A percentile compares a stretch with the other conserved stretches of the same genome.
These are phyloP conservation scores for Seladonia tumulorum DNA, from an alignment of 2,888 invertebrate genomes.

Conservation along the genomic window DNA sequence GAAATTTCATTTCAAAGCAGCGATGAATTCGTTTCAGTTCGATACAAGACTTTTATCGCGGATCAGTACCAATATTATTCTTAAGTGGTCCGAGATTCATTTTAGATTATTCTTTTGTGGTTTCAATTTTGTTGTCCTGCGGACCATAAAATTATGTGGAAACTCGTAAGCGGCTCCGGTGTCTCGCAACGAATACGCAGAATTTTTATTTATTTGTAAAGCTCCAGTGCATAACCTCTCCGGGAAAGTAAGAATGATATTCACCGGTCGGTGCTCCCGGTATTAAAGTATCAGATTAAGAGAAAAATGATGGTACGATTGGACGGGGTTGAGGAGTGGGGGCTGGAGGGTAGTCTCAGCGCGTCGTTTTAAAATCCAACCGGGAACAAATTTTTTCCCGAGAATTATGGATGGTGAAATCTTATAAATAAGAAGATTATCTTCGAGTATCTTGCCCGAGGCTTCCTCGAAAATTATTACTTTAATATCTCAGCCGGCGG, in stretches of 20 bases:
- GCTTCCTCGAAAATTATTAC: background rate
- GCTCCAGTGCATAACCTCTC: background rate
- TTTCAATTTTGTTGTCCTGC: no score
- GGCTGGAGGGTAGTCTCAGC: background rate
- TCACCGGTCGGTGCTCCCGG: background rate
- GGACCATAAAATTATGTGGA: no score
- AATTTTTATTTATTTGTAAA: background rate
- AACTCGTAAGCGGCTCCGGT: no score
- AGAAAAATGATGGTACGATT: background rate
- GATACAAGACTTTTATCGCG: no score
- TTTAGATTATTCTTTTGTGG: no score
- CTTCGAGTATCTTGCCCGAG: background rate
- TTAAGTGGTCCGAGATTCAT: no score
- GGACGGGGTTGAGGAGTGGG: background rate
- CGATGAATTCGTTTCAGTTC: no score
- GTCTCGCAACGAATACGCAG: background rate
- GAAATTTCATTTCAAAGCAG: no score
- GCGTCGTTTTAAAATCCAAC: background rate
- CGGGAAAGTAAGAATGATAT: background rate
- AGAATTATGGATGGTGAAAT: background rate
- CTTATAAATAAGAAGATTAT: conserved; percentile 2
- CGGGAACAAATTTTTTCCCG: background rate
- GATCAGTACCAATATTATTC: no score
- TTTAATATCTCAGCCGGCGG: background rate
- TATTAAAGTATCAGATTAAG: background rate